Evolutionary conservation across 2,797 vertebrate species (phyloP), one percentile per base, ranked within the genome.

Genomic region (Leptatherina wallacei): DNA sequence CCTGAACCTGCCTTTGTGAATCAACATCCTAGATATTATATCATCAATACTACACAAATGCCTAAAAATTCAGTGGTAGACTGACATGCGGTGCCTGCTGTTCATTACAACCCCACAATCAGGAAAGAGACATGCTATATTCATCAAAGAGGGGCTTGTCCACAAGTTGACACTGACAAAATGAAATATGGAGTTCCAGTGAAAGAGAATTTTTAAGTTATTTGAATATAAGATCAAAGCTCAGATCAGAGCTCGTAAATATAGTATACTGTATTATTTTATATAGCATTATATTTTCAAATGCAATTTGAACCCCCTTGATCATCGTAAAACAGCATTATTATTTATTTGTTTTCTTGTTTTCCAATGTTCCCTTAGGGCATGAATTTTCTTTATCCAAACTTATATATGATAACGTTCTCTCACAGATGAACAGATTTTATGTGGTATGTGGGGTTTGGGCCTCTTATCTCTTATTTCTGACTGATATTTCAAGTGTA

Each of bases 221-320:
- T 80, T 75, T 44, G 60, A 58, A 69, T 61, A 61, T 73, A 33
- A 49, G 62, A 74, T 75, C 40, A 70, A 57, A 76, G 71, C 72
- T 80, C 22, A 78, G 65, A 77, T 35, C n/a, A 6, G 40, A 62
- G 42, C 61, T 59, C 54, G 44, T 40, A 9, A 51, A 44, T 30
- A 30, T 30, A 30, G n/a, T 54, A 29, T 29, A 27, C 24, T 6
- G 4, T 29, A 24, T 22, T 24, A 6, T 42, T 42, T 18, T 3
- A 42, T 18, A 22, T 18, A 22, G 8, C n/a, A 51, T 51, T 22
- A 22, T 51, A 22, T 22, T 11, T 51, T 51, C n/a, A 22, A 24
- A n/a, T 51, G n/a, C 18, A 20, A 24, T 51, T 12, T 51, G 10
- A 51, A 24, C 9, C 18, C 1, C 10, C 10, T n/a, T 51, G 10